phyloP scores from a whole-genome alignment of 2,888 invertebrate genomes.

The Drosophila imparisetae region DNA sequence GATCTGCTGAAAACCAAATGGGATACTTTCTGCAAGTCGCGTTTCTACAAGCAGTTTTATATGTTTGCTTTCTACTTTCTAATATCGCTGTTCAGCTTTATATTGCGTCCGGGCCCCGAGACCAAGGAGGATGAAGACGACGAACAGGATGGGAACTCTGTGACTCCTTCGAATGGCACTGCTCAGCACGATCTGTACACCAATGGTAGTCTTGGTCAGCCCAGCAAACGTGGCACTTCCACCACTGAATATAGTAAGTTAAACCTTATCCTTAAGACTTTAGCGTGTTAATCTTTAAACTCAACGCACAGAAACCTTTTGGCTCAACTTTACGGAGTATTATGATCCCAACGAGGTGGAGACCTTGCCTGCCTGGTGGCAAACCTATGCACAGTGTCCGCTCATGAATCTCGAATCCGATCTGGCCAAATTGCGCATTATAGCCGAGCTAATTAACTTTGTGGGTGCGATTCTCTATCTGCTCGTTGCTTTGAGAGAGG shows the following conservation, averaged over 20 bases:
- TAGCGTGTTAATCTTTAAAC: not conserved
- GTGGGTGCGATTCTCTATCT: conserved; percentile 94
- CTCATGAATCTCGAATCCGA: conserved; percentile 83
- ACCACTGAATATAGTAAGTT: conserved; percentile 72
- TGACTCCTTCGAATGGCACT: conserved; percentile 32
- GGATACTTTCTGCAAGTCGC: conserved; percentile 97
- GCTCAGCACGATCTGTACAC: conserved; percentile 48
- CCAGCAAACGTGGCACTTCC: conserved; percentile 54
- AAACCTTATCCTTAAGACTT: not conserved
- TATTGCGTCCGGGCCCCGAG: conserved; percentile 93
- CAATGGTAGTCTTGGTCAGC: conserved; percentile 36
- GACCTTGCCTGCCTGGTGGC: conserved; percentile 82
- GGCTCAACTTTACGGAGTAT: conserved; percentile 83
- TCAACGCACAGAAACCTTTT: conserved; percentile 79
- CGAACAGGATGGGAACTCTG: conserved; percentile 46
- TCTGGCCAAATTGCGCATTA: conserved; percentile 87
- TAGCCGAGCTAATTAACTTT: conserved; percentile 91
- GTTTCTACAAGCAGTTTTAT: conserved; percentile 96
- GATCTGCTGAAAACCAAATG: conserved; percentile 98
- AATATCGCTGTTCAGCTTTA: conserved; percentile 94
- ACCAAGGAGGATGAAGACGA: conserved; percentile 79
- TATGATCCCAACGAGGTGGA: conserved; percentile 77
- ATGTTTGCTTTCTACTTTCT: conserved; percentile 96
- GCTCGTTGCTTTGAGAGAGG: conserved; percentile 93
- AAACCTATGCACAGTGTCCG: conserved; percentile 83